Percentiles rank a stretch among this genome's conserved stretches.
Evolutionary conservation across 2,113 vertebrate species (phyloP).

Genomic region (Hippocampus barbouri): DNA sequence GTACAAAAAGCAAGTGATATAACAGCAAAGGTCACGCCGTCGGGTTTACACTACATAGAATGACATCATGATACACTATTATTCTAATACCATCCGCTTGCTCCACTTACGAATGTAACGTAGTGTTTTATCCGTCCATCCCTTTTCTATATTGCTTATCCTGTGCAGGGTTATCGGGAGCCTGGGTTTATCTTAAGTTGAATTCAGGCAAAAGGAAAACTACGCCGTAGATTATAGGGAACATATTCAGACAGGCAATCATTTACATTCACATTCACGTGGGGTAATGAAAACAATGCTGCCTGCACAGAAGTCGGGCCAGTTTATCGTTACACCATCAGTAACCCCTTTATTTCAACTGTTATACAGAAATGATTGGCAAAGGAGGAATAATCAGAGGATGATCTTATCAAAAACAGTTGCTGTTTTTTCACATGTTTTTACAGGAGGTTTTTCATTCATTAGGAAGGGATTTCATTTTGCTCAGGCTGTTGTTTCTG

Average conservation of each 20-base stretch:
- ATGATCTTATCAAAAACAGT: background rate
- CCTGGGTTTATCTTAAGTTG: too few species aligned
- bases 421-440: constrained; percentile 18
- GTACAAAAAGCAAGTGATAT: background rate
- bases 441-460: constrained; percentile 42
- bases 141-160: too few species aligned
- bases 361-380: background rate
- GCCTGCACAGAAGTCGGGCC: too few species aligned
- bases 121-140: background rate
- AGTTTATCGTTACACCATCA: background rate
- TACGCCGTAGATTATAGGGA: too few species aligned
- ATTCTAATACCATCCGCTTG: background rate
- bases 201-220: too few species aligned
- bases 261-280: too few species aligned
- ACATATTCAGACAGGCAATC: too few species aligned
- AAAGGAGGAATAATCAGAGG: background rate
- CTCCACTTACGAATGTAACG: background rate
- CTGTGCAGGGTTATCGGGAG: too few species aligned
- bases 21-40: background rate
- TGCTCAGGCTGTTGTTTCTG: constrained; percentile 4
- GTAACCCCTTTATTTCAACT: background rate
- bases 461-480: constrained; percentile 31
- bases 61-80: background rate
- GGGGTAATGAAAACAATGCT: too few species aligned
- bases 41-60: background rate